A percentile compares a stretch with the other conserved stretches of the same genome.
Evolutionary conservation across 2,888 invertebrate species (phyloP).

Genomic region (Cataglyphis cursor): DNA sequence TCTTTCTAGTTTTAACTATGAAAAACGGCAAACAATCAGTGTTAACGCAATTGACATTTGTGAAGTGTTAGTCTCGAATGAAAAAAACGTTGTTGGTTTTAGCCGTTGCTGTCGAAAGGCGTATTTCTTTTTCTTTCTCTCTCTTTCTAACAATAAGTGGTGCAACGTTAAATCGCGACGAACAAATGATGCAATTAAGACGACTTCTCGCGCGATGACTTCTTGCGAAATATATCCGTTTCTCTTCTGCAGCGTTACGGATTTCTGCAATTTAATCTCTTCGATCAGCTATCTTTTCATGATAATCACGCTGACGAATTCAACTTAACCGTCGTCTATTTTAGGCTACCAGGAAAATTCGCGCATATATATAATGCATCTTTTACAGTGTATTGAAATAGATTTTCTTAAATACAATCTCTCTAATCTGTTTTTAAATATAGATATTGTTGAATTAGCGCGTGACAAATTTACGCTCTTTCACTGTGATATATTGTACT

Average conservation of each 20-base stretch:
- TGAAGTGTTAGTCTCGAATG: not conserved
- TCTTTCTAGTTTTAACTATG: not conserved
- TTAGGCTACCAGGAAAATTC: not conserved
- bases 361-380: not conserved
- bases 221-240: conserved; percentile 64
- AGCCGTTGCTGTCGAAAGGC: not conserved
- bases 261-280: conserved; percentile 28
- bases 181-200: conserved; percentile 66
- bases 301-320: not conserved
- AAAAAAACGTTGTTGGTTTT: not conserved
- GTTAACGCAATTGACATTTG: not conserved
- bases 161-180: conserved; percentile 52
- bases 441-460: not conserved
- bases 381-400: not conserved
- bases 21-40: conserved; percentile 2
- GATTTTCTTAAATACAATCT: not conserved
- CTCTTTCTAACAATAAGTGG: not conserved
- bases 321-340: not conserved
- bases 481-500: not conserved
- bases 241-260: conserved; percentile 5
- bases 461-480: not conserved
- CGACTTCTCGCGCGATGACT: conserved; percentile 41
- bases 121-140: not conserved
- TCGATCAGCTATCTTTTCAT: not conserved
- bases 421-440: not conserved